Conservation (phyloP, 2,113 vertebrate species). For the Narcine bancroftii region DNA sequence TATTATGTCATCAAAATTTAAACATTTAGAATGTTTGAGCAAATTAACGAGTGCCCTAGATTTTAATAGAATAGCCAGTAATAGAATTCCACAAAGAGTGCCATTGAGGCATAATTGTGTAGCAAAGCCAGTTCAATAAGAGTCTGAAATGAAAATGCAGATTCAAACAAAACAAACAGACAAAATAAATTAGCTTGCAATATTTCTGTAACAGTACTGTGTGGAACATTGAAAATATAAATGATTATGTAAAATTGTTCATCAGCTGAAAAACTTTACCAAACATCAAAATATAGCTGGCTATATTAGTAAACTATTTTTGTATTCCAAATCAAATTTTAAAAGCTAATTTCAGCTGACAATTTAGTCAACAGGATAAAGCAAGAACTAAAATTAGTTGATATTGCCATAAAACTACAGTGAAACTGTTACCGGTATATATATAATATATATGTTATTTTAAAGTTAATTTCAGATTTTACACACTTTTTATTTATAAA, state of each 20-base stretch:
- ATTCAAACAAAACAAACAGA: background rate
- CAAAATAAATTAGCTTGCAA: constrained; percentile 8
- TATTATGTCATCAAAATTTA: constrained; percentile 5
- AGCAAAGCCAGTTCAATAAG: background rate
- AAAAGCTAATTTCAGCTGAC: background rate
- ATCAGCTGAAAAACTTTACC: background rate
- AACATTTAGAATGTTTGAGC: background rate
- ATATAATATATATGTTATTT: no score
- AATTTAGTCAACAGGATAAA: background rate
- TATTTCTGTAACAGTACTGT: background rate
- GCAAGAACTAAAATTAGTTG: background rate
- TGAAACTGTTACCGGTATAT: background rate
- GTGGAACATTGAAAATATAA: constrained; percentile 2
- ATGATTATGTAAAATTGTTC: constrained; percentile 25
- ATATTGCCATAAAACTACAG: background rate
- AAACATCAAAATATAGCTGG: background rate
- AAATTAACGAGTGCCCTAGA: background rate
- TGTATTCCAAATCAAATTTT: background rate
- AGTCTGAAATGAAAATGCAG: constrained; percentile 21
- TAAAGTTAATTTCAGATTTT: background rate
- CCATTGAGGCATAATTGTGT: background rate
- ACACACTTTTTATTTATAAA: background rate
- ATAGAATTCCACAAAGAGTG: background rate
- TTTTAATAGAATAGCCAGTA: background rate
- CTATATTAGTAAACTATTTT: background rate